Percentiles rank a stretch among this genome's conserved stretches.
These are phyloP conservation scores for Neostethus bicornis DNA, from an alignment of 2,797 vertebrate species.

Conservation along the genomic window DNA sequence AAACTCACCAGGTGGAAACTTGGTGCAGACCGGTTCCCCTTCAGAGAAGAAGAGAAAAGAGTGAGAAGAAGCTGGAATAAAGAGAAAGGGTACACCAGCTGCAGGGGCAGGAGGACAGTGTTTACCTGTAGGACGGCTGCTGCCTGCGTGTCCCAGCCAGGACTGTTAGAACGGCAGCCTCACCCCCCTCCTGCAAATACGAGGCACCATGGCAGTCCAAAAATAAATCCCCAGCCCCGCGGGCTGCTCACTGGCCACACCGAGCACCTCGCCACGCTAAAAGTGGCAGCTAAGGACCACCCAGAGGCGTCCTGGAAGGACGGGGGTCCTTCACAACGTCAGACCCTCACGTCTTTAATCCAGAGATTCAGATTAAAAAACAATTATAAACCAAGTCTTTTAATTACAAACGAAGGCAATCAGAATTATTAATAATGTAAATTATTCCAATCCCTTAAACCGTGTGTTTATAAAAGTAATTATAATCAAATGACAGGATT, in stretches of 20 bases:
- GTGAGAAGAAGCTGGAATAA: conserved; percentile 48
- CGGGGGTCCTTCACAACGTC: conserved; percentile 1
- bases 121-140: conserved; percentile 82
- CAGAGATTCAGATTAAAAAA: no score
- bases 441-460: no score
- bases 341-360: no score
- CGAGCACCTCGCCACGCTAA: conserved; percentile 39
- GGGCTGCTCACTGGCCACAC: conserved; percentile 67
- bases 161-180: conserved; percentile 77
- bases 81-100: no score
- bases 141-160: conserved; percentile 79
- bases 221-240: conserved; percentile 83
- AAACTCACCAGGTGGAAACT: conserved; percentile 75
- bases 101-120: no score
- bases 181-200: conserved; percentile 84
- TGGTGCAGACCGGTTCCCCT: conserved; percentile 73
- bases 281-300: conserved; percentile 50
- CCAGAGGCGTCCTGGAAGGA: conserved; percentile 30
- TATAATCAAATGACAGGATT: no score
- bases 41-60: conserved; percentile 47
- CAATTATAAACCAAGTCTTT: no score
- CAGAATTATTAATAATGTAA: no score
- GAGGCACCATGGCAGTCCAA: conserved; percentile 83
- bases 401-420: no score
- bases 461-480: no score